Evolutionary conservation across 92 coral and sea anemone genomes (phyloP).

Genomic region (Metridium senile): DNA sequence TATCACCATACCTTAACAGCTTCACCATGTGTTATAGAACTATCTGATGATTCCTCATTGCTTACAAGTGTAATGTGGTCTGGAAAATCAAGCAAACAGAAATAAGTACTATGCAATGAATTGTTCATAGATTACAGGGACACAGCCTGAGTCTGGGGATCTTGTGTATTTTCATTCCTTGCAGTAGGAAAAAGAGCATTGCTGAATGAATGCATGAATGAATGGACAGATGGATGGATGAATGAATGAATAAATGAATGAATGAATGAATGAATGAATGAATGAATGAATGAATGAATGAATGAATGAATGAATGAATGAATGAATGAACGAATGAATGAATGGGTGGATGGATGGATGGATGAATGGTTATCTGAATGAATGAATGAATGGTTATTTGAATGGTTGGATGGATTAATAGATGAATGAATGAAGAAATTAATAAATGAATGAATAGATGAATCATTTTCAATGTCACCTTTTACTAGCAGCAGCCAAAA

Average conservation of each 20-base stretch:
- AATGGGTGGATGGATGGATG: neutral
- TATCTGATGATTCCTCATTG: constrained; percentile 74
- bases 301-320: neutral
- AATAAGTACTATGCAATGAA: neutral
- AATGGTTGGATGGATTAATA: neutral
- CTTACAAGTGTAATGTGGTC: constrained; percentile 74
- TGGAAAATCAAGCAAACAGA: constrained; percentile 6
- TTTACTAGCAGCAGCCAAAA: constrained; percentile 79
- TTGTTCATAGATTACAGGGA: no score
- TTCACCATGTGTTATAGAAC: constrained; percentile 49
- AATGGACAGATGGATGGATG: neutral
- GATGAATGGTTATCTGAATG: neutral
- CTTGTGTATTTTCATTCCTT: no score
- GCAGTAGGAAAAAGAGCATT: no score
- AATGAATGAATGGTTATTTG: neutral
- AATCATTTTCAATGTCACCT: constrained; percentile 47
- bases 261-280: neutral
- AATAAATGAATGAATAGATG: neutral
- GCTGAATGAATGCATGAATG: neutral
- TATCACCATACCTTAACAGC: constrained; percentile 35
- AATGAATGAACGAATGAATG: neutral
- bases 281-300: neutral
- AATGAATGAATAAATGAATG: neutral
- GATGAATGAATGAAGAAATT: neutral
- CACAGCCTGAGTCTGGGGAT: no score